Evolutionary conservation across 1,140 invertebrate species (phyloP), one percentile per base, ranked within the genome.

Genomic region (Drosophila pruinosa): DNA sequence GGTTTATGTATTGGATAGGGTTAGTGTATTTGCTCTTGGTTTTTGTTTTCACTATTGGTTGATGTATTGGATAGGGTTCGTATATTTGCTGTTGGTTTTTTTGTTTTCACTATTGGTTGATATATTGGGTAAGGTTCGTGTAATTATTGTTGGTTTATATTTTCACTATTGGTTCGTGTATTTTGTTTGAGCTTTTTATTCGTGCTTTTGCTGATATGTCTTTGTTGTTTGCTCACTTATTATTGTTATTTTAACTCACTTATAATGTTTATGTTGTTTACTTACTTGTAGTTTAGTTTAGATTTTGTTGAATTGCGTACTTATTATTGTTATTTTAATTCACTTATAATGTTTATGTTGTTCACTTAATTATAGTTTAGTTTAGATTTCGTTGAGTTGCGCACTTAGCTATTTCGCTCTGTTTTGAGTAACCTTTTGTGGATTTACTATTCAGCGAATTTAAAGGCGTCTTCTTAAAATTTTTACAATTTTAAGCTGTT

Each of bases 331-430:
- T 34, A 34, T n/a, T n/a, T n/a, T n/a, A n/a, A 34, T n/a, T n/a
- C n/a, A n/a, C n/a, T n/a, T n/a, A n/a, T n/a, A n/a, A n/a, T n/a
- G n/a, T n/a, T n/a, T n/a, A n/a, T n/a, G n/a, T n/a, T n/a, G n/a
- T 43, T 43, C 41, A n/a, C 19, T 45, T 45, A 45, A 15, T 45
- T 45, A 12, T 45, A 45, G 17, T 43, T 43, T 19, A 43, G 15
- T 10, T 43, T 43, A 43, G n/a, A 6, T 39, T 43, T 41, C 7
- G 15, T 41, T 15, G 38, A 1, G 14, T 41, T 41, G 38, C 12
- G 38, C 38, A 0, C 38, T 41, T 41, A 41, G 38, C 15, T 41
- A 0, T 41, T 41, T 41, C 38, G 38, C 14, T 41, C 2, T 15
- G 12, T 5, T 39, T 15, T 15, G 12, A 15, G 38, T 15, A 39